Conservation (phyloP, 2,113 vertebrate genomes). For the Hyperopisus bebe region DNA sequence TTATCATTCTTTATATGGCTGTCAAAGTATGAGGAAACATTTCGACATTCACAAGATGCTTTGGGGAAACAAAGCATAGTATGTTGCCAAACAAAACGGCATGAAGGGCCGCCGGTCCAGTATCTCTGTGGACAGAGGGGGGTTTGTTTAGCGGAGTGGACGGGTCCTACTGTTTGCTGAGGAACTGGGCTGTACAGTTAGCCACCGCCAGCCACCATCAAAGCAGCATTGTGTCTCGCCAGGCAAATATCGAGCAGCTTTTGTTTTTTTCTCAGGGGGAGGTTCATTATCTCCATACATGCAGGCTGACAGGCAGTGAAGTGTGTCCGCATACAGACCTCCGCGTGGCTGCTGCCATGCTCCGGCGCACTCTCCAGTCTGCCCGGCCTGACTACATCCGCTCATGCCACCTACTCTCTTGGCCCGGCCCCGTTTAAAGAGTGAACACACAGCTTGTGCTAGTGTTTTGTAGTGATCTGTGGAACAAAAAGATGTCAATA, state of each 20-base stretch:
- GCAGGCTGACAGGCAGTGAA: not conserved
- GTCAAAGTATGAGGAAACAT: conserved; percentile 1
- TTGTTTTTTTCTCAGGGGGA: not conserved
- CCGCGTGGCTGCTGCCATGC: not conserved
- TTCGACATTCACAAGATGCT: not conserved
- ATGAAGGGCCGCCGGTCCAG: not conserved
- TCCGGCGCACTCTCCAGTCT: not conserved
- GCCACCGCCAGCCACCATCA: not conserved
- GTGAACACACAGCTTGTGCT: not conserved
- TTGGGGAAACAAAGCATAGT: not conserved
- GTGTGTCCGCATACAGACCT: conserved; percentile 9
- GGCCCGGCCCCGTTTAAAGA: not conserved
- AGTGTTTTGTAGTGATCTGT: not conserved
- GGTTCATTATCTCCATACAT: not conserved
- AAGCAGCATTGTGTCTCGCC: not conserved
- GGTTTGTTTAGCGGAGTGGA: not conserved
- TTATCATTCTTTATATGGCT: conserved; percentile 8
- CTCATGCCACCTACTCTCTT: not conserved
- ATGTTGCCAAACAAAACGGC: not conserved
- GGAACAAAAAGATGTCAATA: not conserved
- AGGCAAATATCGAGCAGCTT: conserved; percentile 10
- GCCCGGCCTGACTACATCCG: not conserved
- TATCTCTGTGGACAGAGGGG: not conserved
- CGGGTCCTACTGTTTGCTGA: not conserved
- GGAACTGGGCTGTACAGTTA: not conserved